Evolutionary conservation across 2,797 vertebrate genomes (phyloP).

Genomic region (Coregonus suidteri): DNA sequence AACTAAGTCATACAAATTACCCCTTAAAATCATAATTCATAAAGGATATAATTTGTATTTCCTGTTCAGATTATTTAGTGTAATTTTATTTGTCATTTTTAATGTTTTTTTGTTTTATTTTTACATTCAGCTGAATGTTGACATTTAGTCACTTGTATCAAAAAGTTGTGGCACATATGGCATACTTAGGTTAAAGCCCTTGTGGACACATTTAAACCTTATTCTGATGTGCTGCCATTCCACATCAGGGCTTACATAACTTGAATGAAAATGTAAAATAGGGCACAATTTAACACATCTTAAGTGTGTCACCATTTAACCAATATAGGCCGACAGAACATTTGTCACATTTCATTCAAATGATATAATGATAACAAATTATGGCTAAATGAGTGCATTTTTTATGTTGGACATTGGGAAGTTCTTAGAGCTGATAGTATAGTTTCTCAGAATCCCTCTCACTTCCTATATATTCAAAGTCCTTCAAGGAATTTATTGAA

Average conservation of each 20-base stretch:
- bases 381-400: constrained; percentile 1
- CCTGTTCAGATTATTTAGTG: too few species aligned
- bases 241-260: neutral
- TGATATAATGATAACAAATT: neutral
- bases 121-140: too few species aligned
- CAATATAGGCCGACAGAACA: constrained; percentile 1
- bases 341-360: neutral
- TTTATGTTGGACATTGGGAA: neutral
- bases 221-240: neutral
- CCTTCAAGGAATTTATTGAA: constrained; percentile 24
- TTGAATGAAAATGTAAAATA: too few species aligned
- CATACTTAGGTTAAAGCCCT: neutral
- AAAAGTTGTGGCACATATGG: neutral
- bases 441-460: constrained; percentile 9
- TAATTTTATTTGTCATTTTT: too few species aligned
- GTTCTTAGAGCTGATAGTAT: constrained; percentile 18
- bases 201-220: neutral
- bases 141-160: too few species aligned
- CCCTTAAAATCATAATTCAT: too few species aligned
- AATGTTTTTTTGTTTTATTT: too few species aligned
- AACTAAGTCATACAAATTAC: too few species aligned
- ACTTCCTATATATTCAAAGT: neutral
- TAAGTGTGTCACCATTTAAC: too few species aligned
- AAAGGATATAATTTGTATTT: too few species aligned
- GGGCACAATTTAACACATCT: too few species aligned